Evolutionary conservation across 2,888 invertebrate species (phyloP).

Genomic region (Thereva unica): DNA sequence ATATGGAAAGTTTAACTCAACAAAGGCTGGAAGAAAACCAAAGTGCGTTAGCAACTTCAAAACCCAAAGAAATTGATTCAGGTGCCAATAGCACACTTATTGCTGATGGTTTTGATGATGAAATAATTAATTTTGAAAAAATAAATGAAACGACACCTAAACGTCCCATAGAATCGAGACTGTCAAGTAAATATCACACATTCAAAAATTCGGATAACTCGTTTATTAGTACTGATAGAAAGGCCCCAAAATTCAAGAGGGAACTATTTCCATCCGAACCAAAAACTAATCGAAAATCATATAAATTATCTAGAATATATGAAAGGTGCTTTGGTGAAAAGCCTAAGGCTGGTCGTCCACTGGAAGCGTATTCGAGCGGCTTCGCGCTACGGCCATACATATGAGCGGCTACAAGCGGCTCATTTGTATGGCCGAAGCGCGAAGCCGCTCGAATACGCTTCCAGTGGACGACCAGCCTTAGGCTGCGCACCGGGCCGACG

Average conservation of each 20-base stretch:
- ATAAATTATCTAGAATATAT: conserved; percentile 63
- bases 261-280: conserved; percentile 25
- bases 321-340: conserved; percentile 60
- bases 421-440: too few species aligned
- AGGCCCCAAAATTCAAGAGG: conserved; percentile 36
- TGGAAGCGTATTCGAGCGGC: too few species aligned
- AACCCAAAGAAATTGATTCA: not conserved
- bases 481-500: conserved; percentile 74
- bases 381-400: too few species aligned
- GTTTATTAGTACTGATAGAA: conserved; percentile 16
- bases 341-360: too few species aligned
- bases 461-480: too few species aligned
- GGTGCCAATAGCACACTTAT: not conserved
- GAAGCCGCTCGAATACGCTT: too few species aligned
- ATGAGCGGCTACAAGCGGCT: too few species aligned
- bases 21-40: too few species aligned
- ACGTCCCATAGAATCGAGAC: conserved; percentile 47
- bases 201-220: conserved; percentile 5
- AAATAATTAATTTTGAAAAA: conserved; percentile 50
- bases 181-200: not conserved
- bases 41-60: not conserved
- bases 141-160: conserved; percentile 63
- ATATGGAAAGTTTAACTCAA: too few species aligned
- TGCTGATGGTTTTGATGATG: not conserved
- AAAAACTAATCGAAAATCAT: conserved; percentile 47